These are phyloP conservation scores for Corythaeola cristata DNA, from an alignment of 2,113 vertebrate genomes.

Conservation along the genomic window DNA sequence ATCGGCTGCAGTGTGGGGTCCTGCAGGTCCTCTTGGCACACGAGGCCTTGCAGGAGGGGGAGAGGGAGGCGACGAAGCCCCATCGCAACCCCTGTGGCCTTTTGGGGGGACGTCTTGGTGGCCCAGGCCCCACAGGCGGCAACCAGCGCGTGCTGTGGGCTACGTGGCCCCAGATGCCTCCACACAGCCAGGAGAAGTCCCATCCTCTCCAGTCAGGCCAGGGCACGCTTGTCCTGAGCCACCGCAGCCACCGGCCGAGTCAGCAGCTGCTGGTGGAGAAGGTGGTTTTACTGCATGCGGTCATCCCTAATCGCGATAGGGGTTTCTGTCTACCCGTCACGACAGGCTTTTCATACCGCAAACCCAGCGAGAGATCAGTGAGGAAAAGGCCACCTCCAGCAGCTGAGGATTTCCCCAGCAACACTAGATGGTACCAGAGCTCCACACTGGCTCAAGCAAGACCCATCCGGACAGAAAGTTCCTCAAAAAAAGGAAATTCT, in stretches of 20 bases:
- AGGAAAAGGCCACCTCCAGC: background rate
- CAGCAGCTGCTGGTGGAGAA: background rate
- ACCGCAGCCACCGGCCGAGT: too few relatives aligned
- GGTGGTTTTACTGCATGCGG: accelerated
- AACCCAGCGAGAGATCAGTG: background rate
- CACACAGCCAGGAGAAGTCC: accelerated
- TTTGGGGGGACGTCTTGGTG: background rate
- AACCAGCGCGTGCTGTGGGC: accelerated
- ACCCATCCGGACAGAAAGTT: accelerated
- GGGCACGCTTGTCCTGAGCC: background rate
- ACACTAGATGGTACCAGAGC: slow-evolving; percentile 61
- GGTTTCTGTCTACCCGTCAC: background rate
- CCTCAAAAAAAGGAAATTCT: background rate
- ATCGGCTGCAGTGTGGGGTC: background rate
- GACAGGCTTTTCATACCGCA: background rate
- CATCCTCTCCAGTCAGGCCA: too few relatives aligned
- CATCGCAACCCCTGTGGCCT: accelerated
- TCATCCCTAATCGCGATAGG: accelerated
- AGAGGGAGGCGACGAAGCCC: accelerated
- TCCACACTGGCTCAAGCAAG: background rate
- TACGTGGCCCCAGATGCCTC: accelerated
- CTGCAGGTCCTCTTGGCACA: accelerated
- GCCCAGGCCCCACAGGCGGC: background rate
- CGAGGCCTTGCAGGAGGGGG: background rate
- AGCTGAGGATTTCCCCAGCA: background rate